Base-by-base conservation (phyloP, 2,113 vertebrate genomes). In the Hemichromis elongatus region DNA sequence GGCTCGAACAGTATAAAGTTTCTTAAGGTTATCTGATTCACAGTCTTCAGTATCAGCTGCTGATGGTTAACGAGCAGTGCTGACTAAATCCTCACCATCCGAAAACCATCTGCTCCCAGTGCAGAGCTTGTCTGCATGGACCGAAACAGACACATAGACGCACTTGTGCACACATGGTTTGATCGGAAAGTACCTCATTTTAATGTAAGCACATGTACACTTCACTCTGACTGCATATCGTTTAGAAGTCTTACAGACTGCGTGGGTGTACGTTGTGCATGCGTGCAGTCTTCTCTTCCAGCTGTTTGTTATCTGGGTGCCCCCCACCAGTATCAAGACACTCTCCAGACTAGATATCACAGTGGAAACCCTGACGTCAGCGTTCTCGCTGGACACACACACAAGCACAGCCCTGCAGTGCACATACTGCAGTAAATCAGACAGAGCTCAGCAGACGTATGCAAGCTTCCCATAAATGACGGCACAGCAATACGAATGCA, bases 221-320 rank as follows among this genome's bases (percentile, higher is more conserved):
- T 78, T 55, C 55, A 73, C 83, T 82, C 75, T 56, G 77, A 37
- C 86, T 47, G 61, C 82, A 77, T 16, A 82, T 77, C 80, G 50
- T 68, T 83, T 19, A 87, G 73, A 90, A 75, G 77, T 56, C 57
- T 86, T 16, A n/a, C 55, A 73, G 79, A 40, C 81, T 56, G 80
- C 6, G 88, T 85, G 86, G 21, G 82, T 73, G 81, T 56, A 11
- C 1, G 2, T 9, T 59, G 21, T 68, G 84, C 6, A 50, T 80
- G 52, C 50, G 63, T 70, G 82, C 13, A 13, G 33, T 26, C 26
- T 59, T 50, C 56, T 73, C 85, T 78, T 40, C 81, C 86, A 89
- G 90, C 85, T 93, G 88, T 90, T 94, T 90, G 87, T 92, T 93
- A 92, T 93, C 92, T 82, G 42, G 37, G 81, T 86, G 59, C 83